Conservation (phyloP, 1,140 invertebrate species). For the Brachionus calyciflorus region DNA sequence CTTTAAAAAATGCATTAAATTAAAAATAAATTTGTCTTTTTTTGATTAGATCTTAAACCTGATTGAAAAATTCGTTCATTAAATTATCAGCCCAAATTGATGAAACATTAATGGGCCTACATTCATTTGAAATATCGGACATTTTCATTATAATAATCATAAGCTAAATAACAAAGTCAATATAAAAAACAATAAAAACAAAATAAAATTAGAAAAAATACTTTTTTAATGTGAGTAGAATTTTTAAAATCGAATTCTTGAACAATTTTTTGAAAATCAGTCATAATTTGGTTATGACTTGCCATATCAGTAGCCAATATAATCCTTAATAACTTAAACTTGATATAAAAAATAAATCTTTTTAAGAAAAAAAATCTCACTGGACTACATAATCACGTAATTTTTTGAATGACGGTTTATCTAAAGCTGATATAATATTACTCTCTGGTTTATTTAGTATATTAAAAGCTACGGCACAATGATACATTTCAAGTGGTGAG, state of each 20-base stretch:
- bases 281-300: constrained; percentile 59
- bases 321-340: no score
- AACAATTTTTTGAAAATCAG: constrained; percentile 57
- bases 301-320: constrained; percentile 63
- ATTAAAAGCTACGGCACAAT: constrained; percentile 79
- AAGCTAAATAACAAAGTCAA: constrained; percentile 51
- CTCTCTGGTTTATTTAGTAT: constrained; percentile 71
- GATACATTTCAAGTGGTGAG: constrained; percentile 82
- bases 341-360: constrained; percentile 52
- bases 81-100: constrained; percentile 62
- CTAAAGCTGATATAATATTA: constrained; percentile 71
- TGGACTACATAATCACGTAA: constrained; percentile 51
- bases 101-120: constrained; percentile 60
- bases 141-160: constrained; percentile 62
- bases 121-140: constrained; percentile 63
- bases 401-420: constrained; percentile 63
- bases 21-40: no score
- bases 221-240: not conserved
- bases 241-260: constrained; percentile 18
- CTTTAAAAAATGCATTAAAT: no score
- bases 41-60: constrained; percentile 52
- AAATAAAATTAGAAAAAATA: not conserved
- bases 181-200: not conserved
- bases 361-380: not conserved
- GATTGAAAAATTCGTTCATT: constrained; percentile 62